Base-by-base conservation (phyloP, 1,140 invertebrate genomes). In the Manduca sexta region DNA sequence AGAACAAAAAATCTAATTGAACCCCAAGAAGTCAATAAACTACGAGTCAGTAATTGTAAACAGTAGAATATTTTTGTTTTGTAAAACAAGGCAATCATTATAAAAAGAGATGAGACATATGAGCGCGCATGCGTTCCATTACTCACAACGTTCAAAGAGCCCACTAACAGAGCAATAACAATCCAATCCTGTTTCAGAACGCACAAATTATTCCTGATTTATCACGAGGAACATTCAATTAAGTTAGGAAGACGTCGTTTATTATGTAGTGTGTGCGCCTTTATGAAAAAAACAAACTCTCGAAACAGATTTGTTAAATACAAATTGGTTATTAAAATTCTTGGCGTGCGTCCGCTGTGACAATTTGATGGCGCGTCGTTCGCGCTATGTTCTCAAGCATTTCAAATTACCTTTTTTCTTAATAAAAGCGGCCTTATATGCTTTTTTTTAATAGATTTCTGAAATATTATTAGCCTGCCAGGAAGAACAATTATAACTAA, bases 261-360 rank as follows among this genome's bases (percentile, higher is more conserved):
- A 60, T 63, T 55, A 62, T 69, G 62, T 60, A 51, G 47, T 52
- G 21, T 47, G 43, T 31, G 31, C 26, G 34, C 33, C 43, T 52
- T 45, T 49, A 16, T 35, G 31, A 45, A 45, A 38, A 40, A 40
- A 56, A 40, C 21, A 31, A 40, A 34, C 35, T 51, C 48, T 55
- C 56, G 49, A 53, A 46, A 52, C 52, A 69, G 59, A 74, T 72
- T 74, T 75, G 73, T 79, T 69, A 73, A 74, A 74, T 71, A 74
- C 74, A 72, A 78, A 78, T 78, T 78, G 73, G 66, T 76, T 74
- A 81, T 81, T 81, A 78, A 78, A 69, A 81, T 81, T 76, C 74
- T 69, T 74, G 61, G 68, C 72, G 50, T 55, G 49, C 56, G 44
- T 52, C 45, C 43, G 42, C 21, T 49, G 49, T 52, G 52, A 58